Evolutionary conservation across 2,888 invertebrate species (phyloP).

Genomic region (Tetragonula carbonaria): DNA sequence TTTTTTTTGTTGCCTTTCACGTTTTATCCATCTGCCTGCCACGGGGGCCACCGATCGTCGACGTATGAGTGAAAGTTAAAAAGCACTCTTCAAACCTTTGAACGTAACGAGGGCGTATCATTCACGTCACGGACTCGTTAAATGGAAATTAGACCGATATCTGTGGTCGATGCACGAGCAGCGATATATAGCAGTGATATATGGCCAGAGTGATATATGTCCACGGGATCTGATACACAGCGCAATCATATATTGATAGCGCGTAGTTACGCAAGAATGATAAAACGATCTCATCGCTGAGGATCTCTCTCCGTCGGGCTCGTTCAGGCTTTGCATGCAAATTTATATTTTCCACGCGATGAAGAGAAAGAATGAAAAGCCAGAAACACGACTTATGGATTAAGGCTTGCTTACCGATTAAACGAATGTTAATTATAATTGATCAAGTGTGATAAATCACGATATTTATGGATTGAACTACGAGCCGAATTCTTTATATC

Average conservation of each 20-base stretch:
- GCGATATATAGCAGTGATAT: not conserved
- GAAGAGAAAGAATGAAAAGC: too few species aligned
- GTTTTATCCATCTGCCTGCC: not conserved
- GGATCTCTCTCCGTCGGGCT: too few species aligned
- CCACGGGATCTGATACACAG: not conserved
- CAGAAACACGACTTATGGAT: too few species aligned
- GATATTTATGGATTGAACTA: too few species aligned
- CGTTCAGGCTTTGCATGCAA: too few species aligned
- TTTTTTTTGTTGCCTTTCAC: not conserved
- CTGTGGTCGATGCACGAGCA: not conserved
- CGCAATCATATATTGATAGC: not conserved
- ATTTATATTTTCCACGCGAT: too few species aligned
- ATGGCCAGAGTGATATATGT: not conserved
- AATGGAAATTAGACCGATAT: slow-evolving; percentile 11
- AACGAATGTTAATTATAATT: too few species aligned
- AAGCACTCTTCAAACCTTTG: not conserved
- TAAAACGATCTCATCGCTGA: not conserved
- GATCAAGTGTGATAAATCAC: too few species aligned
- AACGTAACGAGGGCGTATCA: not conserved
- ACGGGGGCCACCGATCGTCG: too few species aligned
- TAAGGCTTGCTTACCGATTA: too few species aligned
- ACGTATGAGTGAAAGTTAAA: not conserved
- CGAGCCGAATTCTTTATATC: too few species aligned
- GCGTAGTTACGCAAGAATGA: not conserved
- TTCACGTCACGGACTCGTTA: slow-evolving; percentile 5